phyloP scores from a whole-genome alignment of 2,888 invertebrate genomes.

The Drosophila mimica region DNA sequence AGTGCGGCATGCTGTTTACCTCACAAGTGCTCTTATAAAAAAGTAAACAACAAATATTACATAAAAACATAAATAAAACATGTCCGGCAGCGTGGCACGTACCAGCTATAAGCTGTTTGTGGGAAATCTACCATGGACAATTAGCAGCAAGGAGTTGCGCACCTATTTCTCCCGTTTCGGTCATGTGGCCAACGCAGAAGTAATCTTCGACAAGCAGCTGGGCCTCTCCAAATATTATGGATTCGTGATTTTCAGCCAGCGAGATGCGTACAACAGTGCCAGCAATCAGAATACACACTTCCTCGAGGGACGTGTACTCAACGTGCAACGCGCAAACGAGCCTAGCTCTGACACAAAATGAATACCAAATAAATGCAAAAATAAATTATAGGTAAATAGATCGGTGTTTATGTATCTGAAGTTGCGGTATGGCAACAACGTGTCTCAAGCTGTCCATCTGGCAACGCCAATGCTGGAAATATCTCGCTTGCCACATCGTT shows the following conservation, averaged over 20 bases:
- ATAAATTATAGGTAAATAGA: neutral
- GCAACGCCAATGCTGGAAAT: neutral
- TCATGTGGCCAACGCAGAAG: conserved; percentile 87
- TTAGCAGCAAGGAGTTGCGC: conserved; percentile 89
- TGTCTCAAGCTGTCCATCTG: neutral
- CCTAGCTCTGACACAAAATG: conserved; percentile 5
- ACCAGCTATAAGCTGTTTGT: conserved; percentile 89
- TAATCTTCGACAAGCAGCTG: conserved; percentile 90
- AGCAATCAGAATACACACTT: conserved; percentile 87
- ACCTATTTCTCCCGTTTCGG: conserved; percentile 93
- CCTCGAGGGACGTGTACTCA: conserved; percentile 89
- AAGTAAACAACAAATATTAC: conserved; percentile 32
- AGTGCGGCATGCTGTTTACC: neutral
- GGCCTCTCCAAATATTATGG: conserved; percentile 92
- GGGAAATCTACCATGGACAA: conserved; percentile 93
- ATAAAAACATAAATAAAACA: conserved; percentile 35
- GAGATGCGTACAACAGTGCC: conserved; percentile 88
- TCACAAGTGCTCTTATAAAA: conserved; percentile 13
- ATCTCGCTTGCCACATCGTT: neutral
- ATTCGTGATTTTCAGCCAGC: conserved; percentile 89
- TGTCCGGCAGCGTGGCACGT: conserved; percentile 69
- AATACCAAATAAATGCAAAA: neutral
- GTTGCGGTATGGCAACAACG: neutral
- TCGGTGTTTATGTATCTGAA: neutral
- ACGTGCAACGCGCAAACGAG: conserved; percentile 86